Base-by-base conservation (phyloP, 2,888 invertebrate genomes). In the Phyto melanocephala region DNA sequence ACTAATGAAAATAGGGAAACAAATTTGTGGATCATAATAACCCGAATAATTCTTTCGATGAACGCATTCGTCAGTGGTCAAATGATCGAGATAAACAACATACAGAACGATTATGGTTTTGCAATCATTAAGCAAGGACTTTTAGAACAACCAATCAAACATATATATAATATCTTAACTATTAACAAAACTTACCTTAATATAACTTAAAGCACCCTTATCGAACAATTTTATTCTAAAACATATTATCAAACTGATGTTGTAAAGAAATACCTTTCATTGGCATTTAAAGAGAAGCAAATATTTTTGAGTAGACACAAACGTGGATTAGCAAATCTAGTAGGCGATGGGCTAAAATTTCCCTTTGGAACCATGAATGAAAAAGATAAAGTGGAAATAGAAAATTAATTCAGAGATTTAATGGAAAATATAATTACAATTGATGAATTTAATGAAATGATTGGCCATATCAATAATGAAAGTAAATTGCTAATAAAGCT, bases 181-280 rank as follows among this genome's bases (percentile, higher is more conserved):
- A 15, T 37, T 35, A 68, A 56, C 10, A 68, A 54, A 42, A 68
- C 68, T 42, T 42, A 50, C 24, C 37, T 52, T 67, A 52, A 67
- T 52, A 35, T 37, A 24, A 65, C 65, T 4, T 65, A 50, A n/a
- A n/a, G n/a, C n/a, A n/a, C n/a, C n/a, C n/a, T n/a, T 47, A 47
- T 35, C 50, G 15, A 13, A 33, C 54, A n/a, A n/a, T 56, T 28
- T 20, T 5, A 56, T 2, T 56, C 54, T 33, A n/a, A 11, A 58
- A 58, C 35, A 58, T 58, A 17, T 20, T 58, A 37, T 20, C 35
- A 58, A 58, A 37, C 8, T 35, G 17, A 58, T 37, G 37, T 20
- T 8, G 5, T 11, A 58, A 37, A 37, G 13, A 58, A 37, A 20
- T 35, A 37, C 20, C 37, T 58, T 13, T n/a, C n/a, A n/a, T n/a